phyloP scores from a whole-genome alignment of 2,888 invertebrate species.

The Nemurella pictetii region DNA sequence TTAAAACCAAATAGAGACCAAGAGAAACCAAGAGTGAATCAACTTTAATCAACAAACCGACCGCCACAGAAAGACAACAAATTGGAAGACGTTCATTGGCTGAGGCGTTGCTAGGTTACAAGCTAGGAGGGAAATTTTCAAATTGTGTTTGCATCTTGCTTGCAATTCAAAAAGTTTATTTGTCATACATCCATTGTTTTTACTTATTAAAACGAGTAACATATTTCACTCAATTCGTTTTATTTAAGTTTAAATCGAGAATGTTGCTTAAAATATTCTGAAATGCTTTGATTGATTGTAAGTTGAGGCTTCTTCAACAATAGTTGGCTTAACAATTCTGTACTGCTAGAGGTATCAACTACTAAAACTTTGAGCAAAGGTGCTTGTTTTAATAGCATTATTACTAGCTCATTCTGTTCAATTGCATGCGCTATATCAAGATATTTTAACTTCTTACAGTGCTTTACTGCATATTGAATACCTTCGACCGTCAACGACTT shows the following conservation, averaged over 20 bases:
- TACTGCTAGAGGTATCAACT: background rate
- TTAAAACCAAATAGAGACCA: no score
- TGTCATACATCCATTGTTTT: background rate
- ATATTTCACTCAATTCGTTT: background rate
- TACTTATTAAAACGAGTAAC: background rate
- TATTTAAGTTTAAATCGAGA: background rate
- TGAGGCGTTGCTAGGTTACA: background rate
- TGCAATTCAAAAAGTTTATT: background rate
- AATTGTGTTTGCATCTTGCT: background rate
- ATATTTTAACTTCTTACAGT: background rate
- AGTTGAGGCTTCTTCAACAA: background rate
- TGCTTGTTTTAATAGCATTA: background rate
- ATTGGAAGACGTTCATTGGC: background rate
- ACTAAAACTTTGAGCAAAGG: background rate
- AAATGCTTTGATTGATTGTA: background rate
- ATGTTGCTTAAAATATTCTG: background rate
- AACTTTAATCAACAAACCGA: background rate
- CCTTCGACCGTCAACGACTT: background rate
- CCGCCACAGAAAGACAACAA: background rate
- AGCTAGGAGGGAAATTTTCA: background rate
- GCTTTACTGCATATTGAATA: background rate
- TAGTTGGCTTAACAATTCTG: background rate
- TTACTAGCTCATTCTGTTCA: background rate
- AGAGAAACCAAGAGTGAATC: background rate
- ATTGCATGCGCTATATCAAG: conserved; percentile 1